Conservation (phyloP, 37 sponge, comb jelly and placozoan genomes). For the Geodia barretti region DNA sequence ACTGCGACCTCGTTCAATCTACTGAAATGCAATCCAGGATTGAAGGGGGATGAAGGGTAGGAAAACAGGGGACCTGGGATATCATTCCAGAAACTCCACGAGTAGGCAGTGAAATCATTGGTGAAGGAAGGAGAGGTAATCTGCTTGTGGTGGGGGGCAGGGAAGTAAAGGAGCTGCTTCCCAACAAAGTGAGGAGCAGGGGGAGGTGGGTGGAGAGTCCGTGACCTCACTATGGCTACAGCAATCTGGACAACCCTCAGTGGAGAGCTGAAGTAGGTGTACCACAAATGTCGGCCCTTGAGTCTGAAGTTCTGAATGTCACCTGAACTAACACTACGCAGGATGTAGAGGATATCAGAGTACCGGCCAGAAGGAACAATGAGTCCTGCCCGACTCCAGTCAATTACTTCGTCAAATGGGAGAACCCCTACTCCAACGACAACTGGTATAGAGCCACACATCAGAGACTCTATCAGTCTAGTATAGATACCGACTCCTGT, state of each 20-base stretch:
- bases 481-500: constrained; percentile 2
- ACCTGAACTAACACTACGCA: neutral
- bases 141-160: too few species aligned
- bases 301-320: constrained; percentile 35
- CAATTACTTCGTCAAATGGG: constrained; percentile 68
- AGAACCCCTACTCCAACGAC: constrained; percentile 46
- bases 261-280: constrained; percentile 56
- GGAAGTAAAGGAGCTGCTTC: neutral
- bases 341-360: constrained; percentile 47
- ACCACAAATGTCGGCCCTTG: constrained; percentile 60
- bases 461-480: constrained; percentile 60
- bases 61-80: constrained; percentile 59
- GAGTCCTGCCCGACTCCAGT: constrained; percentile 64
- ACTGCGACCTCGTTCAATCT: too few species aligned
- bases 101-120: constrained; percentile 23
- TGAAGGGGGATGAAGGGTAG: constrained; percentile 35
- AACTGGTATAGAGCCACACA: constrained; percentile 70
- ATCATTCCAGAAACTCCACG: constrained; percentile 35
- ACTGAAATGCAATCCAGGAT: too few species aligned
- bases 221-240: constrained; percentile 34
- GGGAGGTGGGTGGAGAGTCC: constrained; percentile 52
- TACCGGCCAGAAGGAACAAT: constrained; percentile 35
- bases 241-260: constrained; percentile 17
- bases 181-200: neutral
- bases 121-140: constrained; percentile 25